These are phyloP conservation scores for Sandelia bainsii DNA, from an alignment of 2,797 vertebrate genomes.

Conservation along the genomic window DNA sequence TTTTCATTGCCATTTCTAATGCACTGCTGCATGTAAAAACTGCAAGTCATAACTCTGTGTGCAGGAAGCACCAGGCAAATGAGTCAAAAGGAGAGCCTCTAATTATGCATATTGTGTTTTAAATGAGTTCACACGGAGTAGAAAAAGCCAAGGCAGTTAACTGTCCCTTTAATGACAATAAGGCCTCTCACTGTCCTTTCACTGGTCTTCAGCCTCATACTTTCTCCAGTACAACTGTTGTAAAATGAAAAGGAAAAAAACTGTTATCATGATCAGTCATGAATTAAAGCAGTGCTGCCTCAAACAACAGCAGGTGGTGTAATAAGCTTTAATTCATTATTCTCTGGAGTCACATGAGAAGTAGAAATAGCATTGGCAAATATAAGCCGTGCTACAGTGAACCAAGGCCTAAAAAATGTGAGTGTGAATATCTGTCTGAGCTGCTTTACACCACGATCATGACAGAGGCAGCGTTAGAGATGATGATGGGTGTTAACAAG, in stretches of 20 bases:
- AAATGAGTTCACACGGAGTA: conserved; percentile 34
- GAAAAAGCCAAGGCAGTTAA: conserved; percentile 30
- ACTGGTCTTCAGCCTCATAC: conserved; percentile 48
- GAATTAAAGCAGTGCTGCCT: background rate
- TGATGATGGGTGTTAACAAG: background rate
- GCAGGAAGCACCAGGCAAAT: conserved; percentile 41
- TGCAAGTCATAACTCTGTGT: conserved; percentile 26
- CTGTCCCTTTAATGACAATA: conserved; percentile 53
- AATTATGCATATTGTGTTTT: conserved; percentile 48
- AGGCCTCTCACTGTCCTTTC: conserved; percentile 47
- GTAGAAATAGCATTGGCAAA: conserved; percentile 17
- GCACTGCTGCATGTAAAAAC: conserved; percentile 24
- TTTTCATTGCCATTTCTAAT: conserved; percentile 49
- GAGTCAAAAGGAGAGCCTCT: conserved; percentile 47
- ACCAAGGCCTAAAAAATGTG: background rate
- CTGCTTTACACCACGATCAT: conserved; percentile 1
- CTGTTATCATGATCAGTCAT: conserved; percentile 13
- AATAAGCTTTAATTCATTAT: conserved; percentile 1
- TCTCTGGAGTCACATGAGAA: background rate
- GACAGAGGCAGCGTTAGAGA: conserved; percentile 10
- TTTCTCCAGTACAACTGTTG: conserved; percentile 25
- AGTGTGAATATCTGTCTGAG: conserved; percentile 10
- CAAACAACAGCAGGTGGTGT: conserved; percentile 6
- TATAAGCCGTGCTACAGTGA: conserved; percentile 9
- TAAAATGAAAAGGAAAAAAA: conserved; percentile 28